Evolutionary conservation across 2,888 invertebrate genomes (phyloP).

Genomic region (Polia nebulosa): DNA sequence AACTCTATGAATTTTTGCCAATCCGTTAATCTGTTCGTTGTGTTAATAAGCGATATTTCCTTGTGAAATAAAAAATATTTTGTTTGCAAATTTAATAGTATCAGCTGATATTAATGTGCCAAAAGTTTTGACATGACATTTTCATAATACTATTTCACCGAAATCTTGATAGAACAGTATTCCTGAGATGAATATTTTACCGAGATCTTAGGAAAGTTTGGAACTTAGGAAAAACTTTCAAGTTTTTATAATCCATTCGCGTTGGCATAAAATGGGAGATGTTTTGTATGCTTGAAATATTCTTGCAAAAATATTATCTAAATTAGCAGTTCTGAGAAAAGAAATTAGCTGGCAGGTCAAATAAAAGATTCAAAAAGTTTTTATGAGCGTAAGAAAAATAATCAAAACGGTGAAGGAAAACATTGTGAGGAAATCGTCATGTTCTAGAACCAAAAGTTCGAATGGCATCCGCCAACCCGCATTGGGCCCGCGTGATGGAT

Average conservation of each 20-base stretch:
- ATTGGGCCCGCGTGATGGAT: too few species aligned
- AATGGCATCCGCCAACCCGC: too few species aligned
- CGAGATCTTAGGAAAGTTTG: conserved; percentile 33
- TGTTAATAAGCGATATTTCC: background rate
- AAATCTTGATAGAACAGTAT: conserved; percentile 34
- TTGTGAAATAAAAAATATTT: background rate
- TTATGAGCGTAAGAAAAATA: background rate
- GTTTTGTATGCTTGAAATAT: conserved; percentile 32
- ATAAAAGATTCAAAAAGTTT: background rate
- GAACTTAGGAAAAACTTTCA: conserved; percentile 21
- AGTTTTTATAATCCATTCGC: conserved; percentile 48
- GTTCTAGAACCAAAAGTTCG: too few species aligned
- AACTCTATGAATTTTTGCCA: background rate
- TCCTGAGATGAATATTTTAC: conserved; percentile 31
- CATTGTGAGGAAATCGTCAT: too few species aligned
- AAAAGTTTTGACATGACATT: conserved; percentile 32
- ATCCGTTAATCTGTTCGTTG: background rate
- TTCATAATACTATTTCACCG: conserved; percentile 5
- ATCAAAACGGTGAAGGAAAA: too few species aligned
- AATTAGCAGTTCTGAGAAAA: background rate
- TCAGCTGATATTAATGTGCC: background rate
- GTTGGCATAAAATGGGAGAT: conserved; percentile 25
- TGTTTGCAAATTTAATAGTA: background rate
- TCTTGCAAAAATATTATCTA: conserved; percentile 1
- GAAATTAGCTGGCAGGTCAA: too few species aligned